Evolutionary conservation across 37 sponge, comb jelly and placozoan genomes (phyloP).

Genomic region (Ephydatia muelleri): DNA sequence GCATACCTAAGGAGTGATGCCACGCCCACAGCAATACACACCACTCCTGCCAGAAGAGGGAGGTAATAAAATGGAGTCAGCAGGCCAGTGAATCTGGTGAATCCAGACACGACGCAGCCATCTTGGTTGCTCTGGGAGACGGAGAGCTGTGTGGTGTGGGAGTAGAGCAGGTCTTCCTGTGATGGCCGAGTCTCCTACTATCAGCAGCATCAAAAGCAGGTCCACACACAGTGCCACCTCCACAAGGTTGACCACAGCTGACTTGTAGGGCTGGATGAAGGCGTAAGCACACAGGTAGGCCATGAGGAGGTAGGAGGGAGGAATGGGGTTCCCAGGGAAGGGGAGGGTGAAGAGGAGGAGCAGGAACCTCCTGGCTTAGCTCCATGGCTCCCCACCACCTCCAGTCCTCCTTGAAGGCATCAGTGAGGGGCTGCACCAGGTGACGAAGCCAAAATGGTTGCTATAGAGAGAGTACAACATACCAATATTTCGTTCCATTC

Average conservation of each 20-base stretch:
- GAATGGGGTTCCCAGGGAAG: constrained; percentile 38
- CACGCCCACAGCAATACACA: too few species aligned
- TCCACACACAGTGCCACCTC: neutral
- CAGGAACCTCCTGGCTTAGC: constrained; percentile 19
- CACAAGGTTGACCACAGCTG: neutral
- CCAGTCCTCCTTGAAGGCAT: neutral
- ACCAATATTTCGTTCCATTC: too few species aligned
- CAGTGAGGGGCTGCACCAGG: neutral
- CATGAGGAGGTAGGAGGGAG: neutral
- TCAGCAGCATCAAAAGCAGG: neutral
- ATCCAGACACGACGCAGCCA: too few species aligned
- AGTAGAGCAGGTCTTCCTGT: too few species aligned
- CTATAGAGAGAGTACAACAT: too few species aligned
- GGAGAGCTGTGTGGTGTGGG: too few species aligned
- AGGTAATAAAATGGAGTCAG: too few species aligned
- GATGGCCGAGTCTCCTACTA: neutral
- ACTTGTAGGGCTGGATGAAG: constrained; percentile 14
- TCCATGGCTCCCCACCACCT: constrained; percentile 53
- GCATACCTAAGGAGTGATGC: too few species aligned
- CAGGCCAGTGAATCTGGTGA: too few species aligned
- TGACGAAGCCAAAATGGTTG: neutral
- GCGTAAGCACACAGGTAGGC: neutral
- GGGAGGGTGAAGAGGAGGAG: constrained; percentile 28
- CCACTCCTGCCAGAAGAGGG: too few species aligned
- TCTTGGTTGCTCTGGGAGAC: too few species aligned